Evolutionary conservation across 30 jellyfish, hydroid and myxozoan species (phyloP).

Genomic region (Hydractinia symbiolongicarpus): DNA sequence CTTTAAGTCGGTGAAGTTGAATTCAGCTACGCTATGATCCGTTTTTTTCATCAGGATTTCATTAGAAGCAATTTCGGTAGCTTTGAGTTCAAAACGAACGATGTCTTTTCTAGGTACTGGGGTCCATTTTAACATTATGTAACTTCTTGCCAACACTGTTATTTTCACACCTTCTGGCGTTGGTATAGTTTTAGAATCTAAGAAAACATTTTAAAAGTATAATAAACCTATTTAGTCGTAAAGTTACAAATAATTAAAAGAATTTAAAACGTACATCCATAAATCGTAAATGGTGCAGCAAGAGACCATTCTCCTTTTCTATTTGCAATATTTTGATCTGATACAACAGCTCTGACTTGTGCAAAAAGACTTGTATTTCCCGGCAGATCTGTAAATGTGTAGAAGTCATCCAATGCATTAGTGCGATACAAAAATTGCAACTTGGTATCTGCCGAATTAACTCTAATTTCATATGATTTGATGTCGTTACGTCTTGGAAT

Average conservation of each 20-base stretch:
- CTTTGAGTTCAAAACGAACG: neutral
- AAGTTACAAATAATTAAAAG: no score
- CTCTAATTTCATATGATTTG: neutral
- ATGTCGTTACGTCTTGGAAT: neutral
- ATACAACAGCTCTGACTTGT: neutral
- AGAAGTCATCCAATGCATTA: neutral
- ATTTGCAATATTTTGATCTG: neutral
- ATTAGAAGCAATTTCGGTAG: neutral
- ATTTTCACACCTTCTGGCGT: neutral
- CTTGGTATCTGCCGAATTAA: neutral
- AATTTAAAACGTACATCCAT: no score
- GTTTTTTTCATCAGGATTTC: neutral
- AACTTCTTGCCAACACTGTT: neutral
- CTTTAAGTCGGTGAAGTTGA: neutral
- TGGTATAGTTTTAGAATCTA: neutral
- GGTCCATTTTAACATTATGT: neutral
- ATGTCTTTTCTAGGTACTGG: neutral
- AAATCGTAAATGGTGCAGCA: neutral
- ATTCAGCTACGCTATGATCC: neutral
- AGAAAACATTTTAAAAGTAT: neutral
- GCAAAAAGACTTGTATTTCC: conserved; percentile 2
- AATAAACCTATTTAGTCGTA: neutral
- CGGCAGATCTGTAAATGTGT: neutral
- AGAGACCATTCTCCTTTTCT: conserved; percentile 1
- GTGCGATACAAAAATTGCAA: neutral